Evolutionary conservation across 2,113 vertebrate species (phyloP).

Genomic region (Colius striatus): DNA sequence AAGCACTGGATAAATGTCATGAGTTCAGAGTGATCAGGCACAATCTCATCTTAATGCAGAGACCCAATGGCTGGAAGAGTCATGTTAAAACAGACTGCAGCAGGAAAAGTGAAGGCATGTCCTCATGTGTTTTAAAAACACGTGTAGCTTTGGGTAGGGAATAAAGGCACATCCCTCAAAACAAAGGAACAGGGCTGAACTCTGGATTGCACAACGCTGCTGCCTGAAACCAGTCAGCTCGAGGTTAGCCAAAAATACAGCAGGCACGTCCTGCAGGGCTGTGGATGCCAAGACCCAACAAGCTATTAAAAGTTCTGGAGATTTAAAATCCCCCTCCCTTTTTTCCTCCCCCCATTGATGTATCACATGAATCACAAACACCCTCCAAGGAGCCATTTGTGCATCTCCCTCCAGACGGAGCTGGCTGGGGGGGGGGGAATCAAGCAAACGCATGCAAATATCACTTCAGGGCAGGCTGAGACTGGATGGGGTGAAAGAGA

Average conservation of each 20-base stretch:
- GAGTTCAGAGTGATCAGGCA: not conserved
- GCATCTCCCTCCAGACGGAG: slow-evolving; percentile 38
- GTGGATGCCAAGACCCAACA: not conserved
- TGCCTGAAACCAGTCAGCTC: not conserved
- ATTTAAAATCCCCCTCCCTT: not conserved
- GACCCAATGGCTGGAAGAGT: not conserved
- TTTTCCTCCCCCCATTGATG: not conserved
- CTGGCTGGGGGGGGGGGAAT: slow-evolving; percentile 20
- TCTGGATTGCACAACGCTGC: not conserved
- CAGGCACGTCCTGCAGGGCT: not conserved
- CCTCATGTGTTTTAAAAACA: rapidly evolving
- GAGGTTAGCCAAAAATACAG: slow-evolving; percentile 31
- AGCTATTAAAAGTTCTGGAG: slow-evolving; percentile 33
- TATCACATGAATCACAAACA: slow-evolving; percentile 51
- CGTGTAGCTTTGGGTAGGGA: not conserved
- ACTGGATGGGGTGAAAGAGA: slow-evolving; percentile 45
- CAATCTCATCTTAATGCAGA: not conserved
- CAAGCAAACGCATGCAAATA: slow-evolving; percentile 47
- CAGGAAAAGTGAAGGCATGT: not conserved
- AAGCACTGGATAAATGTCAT: not conserved
- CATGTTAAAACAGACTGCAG: not conserved
- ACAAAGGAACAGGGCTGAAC: not conserved
- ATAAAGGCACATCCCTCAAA: not conserved
- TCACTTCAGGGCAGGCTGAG: slow-evolving; percentile 46
- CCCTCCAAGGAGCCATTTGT: slow-evolving; percentile 53